Evolutionary conservation across 2,888 invertebrate species (phyloP), one percentile per base, ranked within the genome.

Genomic region (Iphiclides podalirius): DNA sequence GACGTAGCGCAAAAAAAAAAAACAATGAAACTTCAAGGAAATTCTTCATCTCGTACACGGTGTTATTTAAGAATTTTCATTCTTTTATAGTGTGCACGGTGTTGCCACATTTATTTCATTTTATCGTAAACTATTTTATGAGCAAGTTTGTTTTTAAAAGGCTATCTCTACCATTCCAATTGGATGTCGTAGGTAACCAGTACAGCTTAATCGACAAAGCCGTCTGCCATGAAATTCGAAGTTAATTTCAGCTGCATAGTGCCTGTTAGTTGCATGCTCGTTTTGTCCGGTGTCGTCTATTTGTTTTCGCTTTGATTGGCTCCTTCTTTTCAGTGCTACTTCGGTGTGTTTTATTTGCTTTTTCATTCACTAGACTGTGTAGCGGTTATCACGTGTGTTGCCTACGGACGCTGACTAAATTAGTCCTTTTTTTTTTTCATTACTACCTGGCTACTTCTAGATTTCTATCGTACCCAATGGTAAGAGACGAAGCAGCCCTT

Each of bases 331-430:
- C 12, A 43, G 28, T 33, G 28, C 33, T 2, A 67, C 56, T 52
- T 68, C 67, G 68, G 75, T 75, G 71, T 77, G 65, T 67, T 66
- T 59, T 66, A 59, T 65, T 64, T 63, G 68, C 62, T 65, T 73
- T 69, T 67, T 78, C 75, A 76, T 75, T 69, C 64, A 62, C 60
- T 61, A 68, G 72, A 71, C 67, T 67, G 73, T 77, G 77, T 80
- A 74, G 70, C 66, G 72, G 68, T 58, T 72, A 70, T 76, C 78
- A 74, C 72, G 72, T 75, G 56, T 63, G 53, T 71, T 4, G 6
- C 4, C 20, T 20, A 20, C 20, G 6, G 20, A 4, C 6, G 4
- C 20, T 3, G 6, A 20, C 20, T 20, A 20, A 20, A 6, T 20
- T 20, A 20, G 20, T 20, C 3, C 6, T 20, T 20, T 20, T 4